These are phyloP conservation scores for Propithecus deckenii DNA, from an alignment of 2,797 vertebrate genomes.

Conservation along the genomic window DNA sequence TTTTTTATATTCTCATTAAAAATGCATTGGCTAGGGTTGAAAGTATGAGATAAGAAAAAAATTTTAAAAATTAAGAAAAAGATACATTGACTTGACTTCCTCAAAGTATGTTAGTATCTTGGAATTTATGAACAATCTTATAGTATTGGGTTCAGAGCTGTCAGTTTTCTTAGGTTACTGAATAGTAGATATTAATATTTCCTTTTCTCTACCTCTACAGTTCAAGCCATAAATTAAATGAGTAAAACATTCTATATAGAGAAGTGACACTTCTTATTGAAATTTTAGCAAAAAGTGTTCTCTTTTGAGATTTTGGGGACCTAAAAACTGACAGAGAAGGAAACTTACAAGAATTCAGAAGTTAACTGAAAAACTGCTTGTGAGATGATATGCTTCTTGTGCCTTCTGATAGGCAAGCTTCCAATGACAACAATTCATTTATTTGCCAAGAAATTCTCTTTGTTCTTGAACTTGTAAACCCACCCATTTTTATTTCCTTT, in stretches of 20 bases:
- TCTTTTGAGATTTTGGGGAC: not conserved
- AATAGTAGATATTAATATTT: not conserved
- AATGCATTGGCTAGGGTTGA: not conserved
- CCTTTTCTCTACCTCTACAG: not conserved
- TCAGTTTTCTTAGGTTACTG: not conserved
- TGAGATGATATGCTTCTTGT: not conserved
- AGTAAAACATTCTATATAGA: not conserved
- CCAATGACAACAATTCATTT: not conserved
- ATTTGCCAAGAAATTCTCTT: not conserved
- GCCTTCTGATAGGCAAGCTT: not conserved
- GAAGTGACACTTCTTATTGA: not conserved
- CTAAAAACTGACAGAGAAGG: not conserved
- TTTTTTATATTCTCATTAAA: not conserved
- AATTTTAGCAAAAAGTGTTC: not conserved
- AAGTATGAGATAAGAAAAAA: not conserved
- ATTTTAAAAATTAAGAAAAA: not conserved
- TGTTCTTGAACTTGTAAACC: slow-evolving; percentile 60
- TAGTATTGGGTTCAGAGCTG: not conserved
- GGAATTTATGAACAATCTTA: not conserved
- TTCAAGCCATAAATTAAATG: not conserved
- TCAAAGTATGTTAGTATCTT: not conserved
- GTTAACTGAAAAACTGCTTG: not conserved
- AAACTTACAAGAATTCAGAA: slow-evolving; percentile 6
- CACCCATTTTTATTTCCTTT: slow-evolving; percentile 79
- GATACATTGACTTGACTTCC: not conserved